These are phyloP conservation scores for Zophobas morio DNA, from an alignment of 1,140 invertebrate species.

Conservation along the genomic window DNA sequence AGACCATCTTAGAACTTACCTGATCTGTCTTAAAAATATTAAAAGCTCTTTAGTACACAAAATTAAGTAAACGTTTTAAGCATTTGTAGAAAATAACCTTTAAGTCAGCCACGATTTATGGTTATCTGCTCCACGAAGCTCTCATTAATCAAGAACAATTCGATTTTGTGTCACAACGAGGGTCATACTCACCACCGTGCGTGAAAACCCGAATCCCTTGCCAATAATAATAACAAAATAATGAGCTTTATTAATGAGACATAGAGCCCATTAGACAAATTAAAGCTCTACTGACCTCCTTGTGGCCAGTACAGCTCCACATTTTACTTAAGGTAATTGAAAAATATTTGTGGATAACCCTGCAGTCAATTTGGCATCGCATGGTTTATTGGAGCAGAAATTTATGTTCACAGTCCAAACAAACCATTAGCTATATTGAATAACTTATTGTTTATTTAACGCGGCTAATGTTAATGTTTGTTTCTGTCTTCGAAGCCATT, in stretches of 20 bases:
- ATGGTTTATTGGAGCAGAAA: neutral
- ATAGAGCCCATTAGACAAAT: neutral
- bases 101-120: no score
- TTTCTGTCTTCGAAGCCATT: neutral
- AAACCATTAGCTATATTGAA: neutral
- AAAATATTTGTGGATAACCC: neutral
- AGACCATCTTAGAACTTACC: no score
- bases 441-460: conserved; percentile 26
- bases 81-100: no score
- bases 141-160: no score
- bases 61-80: no score
- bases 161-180: neutral
- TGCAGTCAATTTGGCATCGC: neutral
- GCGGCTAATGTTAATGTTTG: neutral
- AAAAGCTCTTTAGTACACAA: no score
- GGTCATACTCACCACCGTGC: neutral
- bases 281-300: neutral
- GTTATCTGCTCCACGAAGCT: no score
- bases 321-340: neutral
- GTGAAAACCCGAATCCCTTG: conserved; percentile 18
- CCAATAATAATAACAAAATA: neutral
- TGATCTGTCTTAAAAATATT: no score
- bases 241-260: conserved; percentile 13
- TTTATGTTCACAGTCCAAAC: neutral
- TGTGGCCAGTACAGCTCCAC: neutral